Evolutionary conservation across 2,113 vertebrate genomes (phyloP).

Genomic region (Melanotaenia duboulayi): DNA sequence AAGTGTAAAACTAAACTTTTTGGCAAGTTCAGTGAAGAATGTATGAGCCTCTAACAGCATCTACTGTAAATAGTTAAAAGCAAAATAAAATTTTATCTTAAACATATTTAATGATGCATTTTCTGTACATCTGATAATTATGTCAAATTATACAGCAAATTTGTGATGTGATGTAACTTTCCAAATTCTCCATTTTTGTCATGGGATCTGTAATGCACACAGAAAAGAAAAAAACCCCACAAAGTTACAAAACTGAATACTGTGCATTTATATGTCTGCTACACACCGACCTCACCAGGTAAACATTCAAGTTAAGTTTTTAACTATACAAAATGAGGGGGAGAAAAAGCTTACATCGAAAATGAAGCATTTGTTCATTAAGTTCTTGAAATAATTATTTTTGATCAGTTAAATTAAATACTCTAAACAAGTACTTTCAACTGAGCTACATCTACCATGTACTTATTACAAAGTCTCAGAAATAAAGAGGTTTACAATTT

Average conservation of each 20-base stretch:
- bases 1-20: too few species aligned
- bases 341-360: background rate
- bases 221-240: background rate
- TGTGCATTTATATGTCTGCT: slow-evolving; percentile 15
- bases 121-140: too few species aligned
- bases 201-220: background rate
- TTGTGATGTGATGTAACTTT: too few species aligned
- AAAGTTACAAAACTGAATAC: slow-evolving; percentile 49
- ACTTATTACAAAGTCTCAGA: slow-evolving; percentile 37
- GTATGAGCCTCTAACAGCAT: too few species aligned
- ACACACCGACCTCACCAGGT: slow-evolving; percentile 2
- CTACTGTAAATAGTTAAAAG: too few species aligned
- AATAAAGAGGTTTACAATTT: slow-evolving; percentile 37
- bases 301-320: slow-evolving; percentile 17
- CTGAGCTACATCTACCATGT: slow-evolving; percentile 25
- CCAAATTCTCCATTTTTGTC: too few species aligned
- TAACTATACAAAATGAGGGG: slow-evolving; percentile 9
- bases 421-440: slow-evolving; percentile 39
- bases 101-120: too few species aligned
- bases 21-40: too few species aligned
- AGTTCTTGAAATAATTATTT: background rate
- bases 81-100: too few species aligned
- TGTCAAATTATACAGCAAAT: too few species aligned
- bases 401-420: slow-evolving; percentile 50
- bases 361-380: slow-evolving; percentile 2